Percentiles rank a stretch among this genome's conserved stretches.
Conservation (phyloP, 2,888 invertebrate species). For the Autographa gamma region DNA sequence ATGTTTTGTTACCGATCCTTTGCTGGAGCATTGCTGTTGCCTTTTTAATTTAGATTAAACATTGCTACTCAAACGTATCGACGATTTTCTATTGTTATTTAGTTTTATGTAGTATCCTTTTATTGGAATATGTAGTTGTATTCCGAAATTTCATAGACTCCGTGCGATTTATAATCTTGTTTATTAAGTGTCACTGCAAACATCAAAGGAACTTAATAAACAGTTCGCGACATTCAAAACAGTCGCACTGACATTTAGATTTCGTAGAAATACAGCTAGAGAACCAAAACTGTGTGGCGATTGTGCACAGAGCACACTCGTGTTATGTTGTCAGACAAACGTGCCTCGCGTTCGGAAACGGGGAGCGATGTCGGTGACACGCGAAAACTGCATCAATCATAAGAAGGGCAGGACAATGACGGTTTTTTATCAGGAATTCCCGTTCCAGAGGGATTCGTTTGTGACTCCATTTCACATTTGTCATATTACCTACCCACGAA, state of each 20-base stretch:
- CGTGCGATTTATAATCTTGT: neutral
- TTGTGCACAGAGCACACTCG: slow-evolving; percentile 45
- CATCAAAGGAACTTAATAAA: slow-evolving; percentile 7
- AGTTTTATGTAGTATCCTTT: neutral
- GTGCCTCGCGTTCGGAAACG: slow-evolving; percentile 51
- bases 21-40: slow-evolving; percentile 35
- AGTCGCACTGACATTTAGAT: slow-evolving; percentile 39
- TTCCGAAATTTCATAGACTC: too few relatives aligned
- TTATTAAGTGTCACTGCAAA: neutral
- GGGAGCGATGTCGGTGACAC: slow-evolving; percentile 69
- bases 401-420: slow-evolving; percentile 73
- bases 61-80: slow-evolving; percentile 20
- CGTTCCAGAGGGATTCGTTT: slow-evolving; percentile 66
- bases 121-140: neutral
- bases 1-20: slow-evolving; percentile 62
- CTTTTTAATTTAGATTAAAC: slow-evolving; percentile 40
- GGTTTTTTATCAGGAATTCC: slow-evolving; percentile 73
- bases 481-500: slow-evolving; percentile 66
- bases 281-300: slow-evolving; percentile 35
- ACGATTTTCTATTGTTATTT: slow-evolving; percentile 9
- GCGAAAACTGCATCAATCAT: slow-evolving; percentile 81
- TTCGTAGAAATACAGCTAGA: slow-evolving; percentile 32
- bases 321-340: slow-evolving; percentile 55
- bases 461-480: slow-evolving; percentile 70
- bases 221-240: slow-evolving; percentile 47